Evolutionary conservation across 2,113 vertebrate genomes (phyloP).

Genomic region (Tyto alba): DNA sequence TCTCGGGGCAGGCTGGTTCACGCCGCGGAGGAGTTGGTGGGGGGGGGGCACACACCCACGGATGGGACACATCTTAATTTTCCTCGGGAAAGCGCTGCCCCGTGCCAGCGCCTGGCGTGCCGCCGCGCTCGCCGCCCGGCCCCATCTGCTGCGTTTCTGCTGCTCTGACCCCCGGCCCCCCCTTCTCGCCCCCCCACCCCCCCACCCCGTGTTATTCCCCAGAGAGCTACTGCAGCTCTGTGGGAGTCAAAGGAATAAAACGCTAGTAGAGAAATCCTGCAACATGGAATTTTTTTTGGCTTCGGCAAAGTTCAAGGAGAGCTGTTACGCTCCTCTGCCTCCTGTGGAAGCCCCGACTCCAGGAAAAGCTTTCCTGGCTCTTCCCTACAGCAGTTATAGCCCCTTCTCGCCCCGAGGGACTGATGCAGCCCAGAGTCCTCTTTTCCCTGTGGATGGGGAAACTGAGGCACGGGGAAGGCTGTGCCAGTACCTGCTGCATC

Average conservation of each 20-base stretch:
- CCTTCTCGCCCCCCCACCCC: background rate
- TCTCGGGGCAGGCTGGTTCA: background rate
- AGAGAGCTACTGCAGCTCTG: background rate
- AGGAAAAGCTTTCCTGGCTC: background rate
- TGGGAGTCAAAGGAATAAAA: background rate
- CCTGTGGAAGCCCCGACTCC: background rate
- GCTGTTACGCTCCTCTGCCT: background rate
- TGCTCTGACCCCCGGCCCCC: background rate
- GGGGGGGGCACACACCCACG: too few relatives aligned
- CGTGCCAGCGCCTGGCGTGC: background rate
- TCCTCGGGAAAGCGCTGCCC: background rate
- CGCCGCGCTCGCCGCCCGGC: background rate
- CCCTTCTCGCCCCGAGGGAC: background rate
- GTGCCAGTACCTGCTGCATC: background rate
- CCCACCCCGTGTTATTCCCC: background rate
- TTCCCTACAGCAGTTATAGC: rapidly evolving
- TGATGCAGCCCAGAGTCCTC: background rate
- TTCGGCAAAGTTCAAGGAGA: background rate
- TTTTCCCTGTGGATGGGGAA: background rate
- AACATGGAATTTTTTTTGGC: background rate
- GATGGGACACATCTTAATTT: background rate
- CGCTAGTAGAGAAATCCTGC: background rate
- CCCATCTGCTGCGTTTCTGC: background rate
- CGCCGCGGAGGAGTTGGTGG: too few relatives aligned
- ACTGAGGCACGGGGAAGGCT: background rate